Evolutionary conservation across 92 coral and sea anemone genomes (phyloP).

Genomic region (Paragorgia papillata): DNA sequence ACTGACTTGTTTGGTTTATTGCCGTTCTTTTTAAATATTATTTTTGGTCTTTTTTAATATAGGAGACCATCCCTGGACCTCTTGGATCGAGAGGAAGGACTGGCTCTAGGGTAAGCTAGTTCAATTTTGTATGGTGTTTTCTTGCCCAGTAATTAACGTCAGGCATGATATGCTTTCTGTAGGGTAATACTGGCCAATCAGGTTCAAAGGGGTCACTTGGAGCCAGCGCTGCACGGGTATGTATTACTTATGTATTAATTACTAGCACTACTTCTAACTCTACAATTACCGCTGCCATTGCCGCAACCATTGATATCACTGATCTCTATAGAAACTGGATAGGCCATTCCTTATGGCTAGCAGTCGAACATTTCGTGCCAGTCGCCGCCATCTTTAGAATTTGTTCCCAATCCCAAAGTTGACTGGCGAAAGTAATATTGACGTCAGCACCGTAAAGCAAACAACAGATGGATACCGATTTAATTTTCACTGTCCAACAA

Average conservation of each 20-base stretch:
- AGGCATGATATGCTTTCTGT: background rate
- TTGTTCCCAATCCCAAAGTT: too few species aligned
- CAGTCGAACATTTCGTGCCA: too few species aligned
- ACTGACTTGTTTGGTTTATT: too few species aligned
- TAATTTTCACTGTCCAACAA: too few species aligned
- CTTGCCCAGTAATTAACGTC: background rate
- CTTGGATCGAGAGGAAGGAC: constrained; percentile 20
- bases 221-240: constrained; percentile 30
- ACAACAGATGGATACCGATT: too few species aligned
- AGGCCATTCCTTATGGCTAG: too few species aligned
- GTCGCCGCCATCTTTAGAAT: too few species aligned
- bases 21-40: too few species aligned
- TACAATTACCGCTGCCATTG: background rate
- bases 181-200: constrained; percentile 4
- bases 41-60: constrained; percentile 4
- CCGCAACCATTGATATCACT: too few species aligned
- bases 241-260: background rate
- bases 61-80: constrained; percentile 21
- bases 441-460: too few species aligned
- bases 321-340: too few species aligned
- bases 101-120: constrained; percentile 5
- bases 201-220: constrained; percentile 25
- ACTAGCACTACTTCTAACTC: background rate
- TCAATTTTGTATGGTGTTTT: background rate
- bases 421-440: too few species aligned